phyloP scores from a whole-genome alignment of 1,140 invertebrate species.

The Pantala flavescens region DNA sequence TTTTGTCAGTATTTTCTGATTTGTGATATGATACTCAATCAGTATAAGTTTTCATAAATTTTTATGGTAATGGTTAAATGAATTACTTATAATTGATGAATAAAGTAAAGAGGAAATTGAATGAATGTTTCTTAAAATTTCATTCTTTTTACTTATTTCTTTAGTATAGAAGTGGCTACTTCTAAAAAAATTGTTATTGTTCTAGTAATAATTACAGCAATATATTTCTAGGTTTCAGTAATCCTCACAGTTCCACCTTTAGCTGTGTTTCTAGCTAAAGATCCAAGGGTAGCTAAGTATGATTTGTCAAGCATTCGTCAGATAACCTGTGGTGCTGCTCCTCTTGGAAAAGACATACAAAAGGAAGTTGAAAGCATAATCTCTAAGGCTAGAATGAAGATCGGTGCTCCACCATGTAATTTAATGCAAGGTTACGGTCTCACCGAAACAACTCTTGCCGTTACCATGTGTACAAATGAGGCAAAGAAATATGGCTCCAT shows the following conservation, averaged over 20 bases:
- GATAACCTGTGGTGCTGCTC: slow-evolving; percentile 48
- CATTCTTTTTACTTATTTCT: no score
- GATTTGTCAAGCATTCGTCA: slow-evolving; percentile 45
- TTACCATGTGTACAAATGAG: slow-evolving; percentile 23
- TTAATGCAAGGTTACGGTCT: slow-evolving; percentile 52
- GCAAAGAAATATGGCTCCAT: slow-evolving; percentile 43
- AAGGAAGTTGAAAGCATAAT: slow-evolving; percentile 28
- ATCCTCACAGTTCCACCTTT: slow-evolving; percentile 43
- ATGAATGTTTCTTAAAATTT: no score
- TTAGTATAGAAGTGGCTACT: no score
- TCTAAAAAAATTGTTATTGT: no score
- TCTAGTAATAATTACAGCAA: no score
- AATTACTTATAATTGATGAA: no score
- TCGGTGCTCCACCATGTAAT: background rate
- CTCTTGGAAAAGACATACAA: slow-evolving; percentile 38
- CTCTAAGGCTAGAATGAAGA: background rate
- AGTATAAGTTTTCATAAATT: no score
- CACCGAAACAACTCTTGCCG: slow-evolving; percentile 51
- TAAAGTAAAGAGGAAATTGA: no score
- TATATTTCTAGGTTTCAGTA: no score
- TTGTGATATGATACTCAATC: no score
- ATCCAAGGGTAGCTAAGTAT: slow-evolving; percentile 47
- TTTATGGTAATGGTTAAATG: no score
- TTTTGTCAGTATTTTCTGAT: no score
- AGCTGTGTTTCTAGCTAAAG: slow-evolving; percentile 51